Evolutionary conservation across 2,888 invertebrate genomes (phyloP).

Genomic region (Atethmia centrago): DNA sequence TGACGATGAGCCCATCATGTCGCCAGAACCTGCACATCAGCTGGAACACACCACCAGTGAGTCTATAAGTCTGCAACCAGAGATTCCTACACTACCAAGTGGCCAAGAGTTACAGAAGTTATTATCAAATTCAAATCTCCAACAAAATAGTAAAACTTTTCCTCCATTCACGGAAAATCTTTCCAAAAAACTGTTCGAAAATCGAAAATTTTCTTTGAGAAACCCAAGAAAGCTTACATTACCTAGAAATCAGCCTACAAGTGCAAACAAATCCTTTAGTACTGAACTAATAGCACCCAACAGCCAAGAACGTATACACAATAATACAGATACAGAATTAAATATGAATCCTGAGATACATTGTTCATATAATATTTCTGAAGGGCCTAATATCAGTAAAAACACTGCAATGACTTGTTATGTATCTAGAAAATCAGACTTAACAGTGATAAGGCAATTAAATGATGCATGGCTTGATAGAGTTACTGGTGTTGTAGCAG

Average conservation of each 20-base stretch:
- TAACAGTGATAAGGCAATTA: constrained; percentile 74
- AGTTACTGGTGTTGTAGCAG: constrained; percentile 81
- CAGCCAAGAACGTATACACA: neutral
- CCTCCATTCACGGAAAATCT: constrained; percentile 87
- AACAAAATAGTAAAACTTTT: constrained; percentile 62
- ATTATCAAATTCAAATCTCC: constrained; percentile 79
- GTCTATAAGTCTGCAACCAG: constrained; percentile 67
- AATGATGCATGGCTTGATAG: constrained; percentile 87
- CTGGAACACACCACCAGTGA: constrained; percentile 68
- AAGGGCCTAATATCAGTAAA: constrained; percentile 37
- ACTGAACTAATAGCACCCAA: constrained; percentile 6
- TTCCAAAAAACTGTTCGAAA: constrained; percentile 93
- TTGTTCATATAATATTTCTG: constrained; percentile 35
- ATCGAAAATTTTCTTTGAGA: constrained; percentile 92
- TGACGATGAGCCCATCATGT: constrained; percentile 75
- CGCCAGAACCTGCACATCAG: constrained; percentile 72
- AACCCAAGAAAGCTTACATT: constrained; percentile 93
- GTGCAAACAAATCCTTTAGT: constrained; percentile 57
- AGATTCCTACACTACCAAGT: constrained; percentile 80
- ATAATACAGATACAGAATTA: constrained; percentile 15
- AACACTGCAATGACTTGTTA: constrained; percentile 42
- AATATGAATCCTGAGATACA: neutral
- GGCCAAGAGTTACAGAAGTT: constrained; percentile 86
- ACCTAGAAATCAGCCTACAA: constrained; percentile 69
- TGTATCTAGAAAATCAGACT: constrained; percentile 41